Evolutionary conservation across 2,113 vertebrate genomes (phyloP).

Genomic region (Pungitius pungitius): DNA sequence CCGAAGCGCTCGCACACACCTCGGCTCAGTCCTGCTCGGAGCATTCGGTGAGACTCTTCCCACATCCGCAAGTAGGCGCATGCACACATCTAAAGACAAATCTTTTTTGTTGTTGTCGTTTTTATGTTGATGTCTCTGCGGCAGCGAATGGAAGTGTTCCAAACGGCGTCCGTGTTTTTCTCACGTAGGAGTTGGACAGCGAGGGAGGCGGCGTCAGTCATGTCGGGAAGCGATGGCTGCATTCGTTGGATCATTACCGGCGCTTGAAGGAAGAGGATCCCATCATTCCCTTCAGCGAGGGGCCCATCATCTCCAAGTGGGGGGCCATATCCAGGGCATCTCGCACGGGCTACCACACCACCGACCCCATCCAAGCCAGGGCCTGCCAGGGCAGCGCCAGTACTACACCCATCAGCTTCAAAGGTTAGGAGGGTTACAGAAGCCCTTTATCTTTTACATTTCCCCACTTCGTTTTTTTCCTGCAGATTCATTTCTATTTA

Average conservation of each 20-base stretch:
- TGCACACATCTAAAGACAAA: background rate
- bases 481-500: background rate
- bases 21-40: constrained; percentile 84
- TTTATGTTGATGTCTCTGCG: background rate
- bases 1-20: constrained; percentile 85
- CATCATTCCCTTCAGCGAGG: constrained; percentile 96
- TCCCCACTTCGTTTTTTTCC: background rate
- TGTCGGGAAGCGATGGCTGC: constrained; percentile 87
- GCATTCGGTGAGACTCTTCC: constrained; percentile 83
- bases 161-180: background rate
- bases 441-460: background rate
- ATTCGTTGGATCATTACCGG: constrained; percentile 88
- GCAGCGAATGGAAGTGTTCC: background rate
- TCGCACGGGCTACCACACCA: constrained; percentile 93
- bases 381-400: constrained; percentile 90
- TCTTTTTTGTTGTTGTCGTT: background rate
- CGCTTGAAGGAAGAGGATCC: constrained; percentile 94
- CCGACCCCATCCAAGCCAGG: constrained; percentile 93
- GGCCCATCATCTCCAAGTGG: constrained; percentile 98
- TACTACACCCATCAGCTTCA: constrained; percentile 92
- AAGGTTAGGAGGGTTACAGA: constrained; percentile 79
- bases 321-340: constrained; percentile 95
- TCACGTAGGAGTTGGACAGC: constrained; percentile 84
- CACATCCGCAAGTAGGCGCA: background rate
- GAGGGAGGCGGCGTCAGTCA: constrained; percentile 43